These are phyloP conservation scores for Labia minor DNA, from an alignment of 2,888 invertebrate genomes.

Conservation along the genomic window DNA sequence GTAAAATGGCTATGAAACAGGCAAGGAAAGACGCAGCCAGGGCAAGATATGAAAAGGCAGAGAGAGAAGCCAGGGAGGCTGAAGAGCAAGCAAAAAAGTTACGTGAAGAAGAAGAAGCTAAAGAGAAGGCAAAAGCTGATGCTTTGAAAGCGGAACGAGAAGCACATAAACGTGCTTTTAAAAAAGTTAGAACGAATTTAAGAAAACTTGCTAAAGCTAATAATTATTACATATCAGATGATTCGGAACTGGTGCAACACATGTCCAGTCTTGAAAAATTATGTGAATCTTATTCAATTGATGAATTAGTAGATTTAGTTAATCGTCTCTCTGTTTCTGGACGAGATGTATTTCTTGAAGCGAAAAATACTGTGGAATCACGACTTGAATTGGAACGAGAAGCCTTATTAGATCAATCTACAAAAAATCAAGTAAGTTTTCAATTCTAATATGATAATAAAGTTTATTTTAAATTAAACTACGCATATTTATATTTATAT, in stretches of 20 bases:
- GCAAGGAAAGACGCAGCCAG: conserved; percentile 72
- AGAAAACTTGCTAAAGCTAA: conserved; percentile 68
- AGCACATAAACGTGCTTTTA: conserved; percentile 68
- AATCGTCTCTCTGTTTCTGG: conserved; percentile 41
- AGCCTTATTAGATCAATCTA: conserved; percentile 34
- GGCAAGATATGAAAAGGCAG: conserved; percentile 74
- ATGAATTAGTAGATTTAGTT: conserved; percentile 39
- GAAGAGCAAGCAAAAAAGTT: conserved; percentile 47
- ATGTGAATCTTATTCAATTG: conserved; percentile 64
- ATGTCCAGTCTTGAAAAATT: conserved; percentile 89
- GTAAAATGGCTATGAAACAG: conserved; percentile 75
- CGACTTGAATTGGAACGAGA: conserved; percentile 67
- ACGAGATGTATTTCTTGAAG: conserved; percentile 52
- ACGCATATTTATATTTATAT: too few species aligned
- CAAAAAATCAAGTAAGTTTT: conserved; percentile 22
- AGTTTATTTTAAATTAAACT: too few species aligned
- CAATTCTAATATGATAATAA: too few species aligned
- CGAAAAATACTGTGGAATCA: conserved; percentile 59
- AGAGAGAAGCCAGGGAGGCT: conserved; percentile 56
- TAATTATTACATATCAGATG: conserved; percentile 61
- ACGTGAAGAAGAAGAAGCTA: conserved; percentile 67
- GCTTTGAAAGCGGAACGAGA: conserved; percentile 77
- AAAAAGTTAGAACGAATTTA: conserved; percentile 74
- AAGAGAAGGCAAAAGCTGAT: conserved; percentile 70
- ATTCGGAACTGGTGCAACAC: conserved; percentile 63